Evolutionary conservation across 2,113 vertebrate species (phyloP), one percentile per base, ranked within the genome.

Genomic region (Misgurnus anguillicaudatus): DNA sequence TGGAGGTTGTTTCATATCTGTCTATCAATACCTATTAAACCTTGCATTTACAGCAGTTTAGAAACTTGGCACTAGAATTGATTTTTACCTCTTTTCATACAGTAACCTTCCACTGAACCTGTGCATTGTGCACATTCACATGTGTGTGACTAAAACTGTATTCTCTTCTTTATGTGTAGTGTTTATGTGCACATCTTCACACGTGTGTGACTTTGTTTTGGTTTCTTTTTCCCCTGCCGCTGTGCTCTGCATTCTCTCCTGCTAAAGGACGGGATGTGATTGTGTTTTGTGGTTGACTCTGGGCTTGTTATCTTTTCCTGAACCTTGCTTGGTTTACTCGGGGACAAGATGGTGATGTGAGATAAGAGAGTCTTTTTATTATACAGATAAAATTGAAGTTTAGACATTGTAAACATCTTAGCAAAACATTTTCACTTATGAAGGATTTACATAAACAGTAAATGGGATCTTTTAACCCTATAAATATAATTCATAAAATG

Each of bases 241-340:
- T 47, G 51, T 75, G 45, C 53, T 60, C 24, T 70, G 42, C n/a
- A 51, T 41, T 16, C 57, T 64, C 62, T 73, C 38, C 45, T 41
- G 4, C 60, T 73, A 13, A 73, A 38, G 73, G 51, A 80, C 65
- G 53, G 41, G 69, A 65, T 58, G 60, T 38, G 36, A 55, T 45
- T 66, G 61, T 47, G 48, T 79, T 72, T 66, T 66, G 69, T 74
- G 69, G 60, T 80, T 9, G 48, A 45, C 68, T 63, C 39, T 57
- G 70, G 36, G 67, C 58, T 51, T 75, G 60, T 76, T 82, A 53
- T 72, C 53, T 39, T n/a, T 80, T 80, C 53, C 78, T 75, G 70
- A 74, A 55, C 21, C 16, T 24, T 14, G 58, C 45, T 58, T 67
- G 61, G 69, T 45, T 73, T 55, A 42, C 48, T 80, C 19, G 47